A percentile compares a stretch with the other conserved stretches of the same genome.
phyloP scores from a whole-genome alignment of 1,140 invertebrate species.

The Drosophila melanica region DNA sequence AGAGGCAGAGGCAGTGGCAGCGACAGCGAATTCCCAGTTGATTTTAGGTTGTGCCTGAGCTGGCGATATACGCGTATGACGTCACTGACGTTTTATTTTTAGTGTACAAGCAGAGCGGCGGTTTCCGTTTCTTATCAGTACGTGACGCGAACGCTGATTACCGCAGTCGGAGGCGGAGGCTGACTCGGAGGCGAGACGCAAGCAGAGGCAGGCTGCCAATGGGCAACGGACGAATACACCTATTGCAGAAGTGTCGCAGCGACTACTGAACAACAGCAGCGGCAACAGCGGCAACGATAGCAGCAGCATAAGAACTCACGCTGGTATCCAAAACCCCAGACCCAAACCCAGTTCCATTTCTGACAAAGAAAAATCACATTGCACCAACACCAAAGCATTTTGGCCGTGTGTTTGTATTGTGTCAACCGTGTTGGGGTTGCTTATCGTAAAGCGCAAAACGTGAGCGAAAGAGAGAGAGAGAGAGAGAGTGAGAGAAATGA shows the following conservation, averaged over 20 bases:
- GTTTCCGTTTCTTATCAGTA: conserved; percentile 21
- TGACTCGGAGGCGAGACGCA: background rate
- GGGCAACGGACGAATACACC: conserved; percentile 11
- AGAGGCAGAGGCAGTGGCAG: background rate
- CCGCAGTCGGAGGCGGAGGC: background rate
- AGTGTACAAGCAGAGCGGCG: conserved; percentile 11
- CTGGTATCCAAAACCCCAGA: background rate
- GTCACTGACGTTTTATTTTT: conserved; percentile 24
- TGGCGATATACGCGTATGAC: conserved; percentile 8
- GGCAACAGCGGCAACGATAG: conserved; percentile 1
- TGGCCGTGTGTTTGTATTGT: conserved; percentile 4
- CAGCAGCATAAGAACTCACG: background rate
- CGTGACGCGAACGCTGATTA: conserved; percentile 18
- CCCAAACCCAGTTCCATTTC: conserved; percentile 12
- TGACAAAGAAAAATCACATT: conserved; percentile 32
- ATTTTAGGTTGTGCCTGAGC: background rate
- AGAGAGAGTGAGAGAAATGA: conserved; percentile 13
- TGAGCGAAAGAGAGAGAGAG: background rate
- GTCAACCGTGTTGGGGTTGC: conserved; percentile 37
- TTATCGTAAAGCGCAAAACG: conserved; percentile 31
- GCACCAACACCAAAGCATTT: conserved; percentile 21
- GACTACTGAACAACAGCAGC: conserved; percentile 36
- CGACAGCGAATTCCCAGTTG: background rate
- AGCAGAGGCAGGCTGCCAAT: background rate
- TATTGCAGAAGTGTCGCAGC: conserved; percentile 31